Percentiles rank a stretch among this genome's conserved stretches.
Evolutionary conservation across 2,797 vertebrate genomes (phyloP).

Genomic region (Sebastes minor): DNA sequence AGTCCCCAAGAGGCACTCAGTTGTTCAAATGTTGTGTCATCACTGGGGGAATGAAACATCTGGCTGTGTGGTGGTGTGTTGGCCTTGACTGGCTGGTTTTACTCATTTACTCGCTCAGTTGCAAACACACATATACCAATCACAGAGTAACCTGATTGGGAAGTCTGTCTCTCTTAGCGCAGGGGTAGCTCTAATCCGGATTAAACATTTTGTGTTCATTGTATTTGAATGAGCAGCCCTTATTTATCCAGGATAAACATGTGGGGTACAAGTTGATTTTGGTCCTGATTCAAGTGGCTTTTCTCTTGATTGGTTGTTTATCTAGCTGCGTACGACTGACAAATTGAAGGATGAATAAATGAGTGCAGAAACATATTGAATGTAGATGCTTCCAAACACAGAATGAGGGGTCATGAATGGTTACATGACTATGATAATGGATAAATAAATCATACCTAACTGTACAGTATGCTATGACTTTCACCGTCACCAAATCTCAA

Average conservation of each 20-base stretch:
- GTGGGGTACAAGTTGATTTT: background rate
- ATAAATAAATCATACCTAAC: background rate
- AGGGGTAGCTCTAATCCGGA: background rate
- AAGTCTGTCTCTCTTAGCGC: background rate
- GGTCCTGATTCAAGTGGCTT: background rate
- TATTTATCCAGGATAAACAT: background rate
- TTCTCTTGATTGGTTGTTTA: background rate
- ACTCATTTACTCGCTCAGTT: slow-evolving; percentile 26
- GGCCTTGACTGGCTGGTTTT: slow-evolving; percentile 30
- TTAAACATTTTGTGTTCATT: slow-evolving; percentile 4
- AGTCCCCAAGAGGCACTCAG: slow-evolving; percentile 52
- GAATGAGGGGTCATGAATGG: background rate
- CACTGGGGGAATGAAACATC: slow-evolving; percentile 53
- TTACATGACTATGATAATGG: background rate
- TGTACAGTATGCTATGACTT: background rate
- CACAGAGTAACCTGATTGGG: slow-evolving; percentile 5
- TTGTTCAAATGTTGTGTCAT: slow-evolving; percentile 56
- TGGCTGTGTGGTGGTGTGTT: slow-evolving; percentile 35
- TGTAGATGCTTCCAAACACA: background rate
- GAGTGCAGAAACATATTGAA: background rate
- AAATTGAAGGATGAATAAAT: background rate
- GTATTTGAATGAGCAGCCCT: background rate
- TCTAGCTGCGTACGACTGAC: background rate
- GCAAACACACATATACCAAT: slow-evolving; percentile 26
- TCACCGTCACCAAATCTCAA: background rate